phyloP scores from a whole-genome alignment of 1,140 invertebrate genomes.

The Zophobas atratus region DNA sequence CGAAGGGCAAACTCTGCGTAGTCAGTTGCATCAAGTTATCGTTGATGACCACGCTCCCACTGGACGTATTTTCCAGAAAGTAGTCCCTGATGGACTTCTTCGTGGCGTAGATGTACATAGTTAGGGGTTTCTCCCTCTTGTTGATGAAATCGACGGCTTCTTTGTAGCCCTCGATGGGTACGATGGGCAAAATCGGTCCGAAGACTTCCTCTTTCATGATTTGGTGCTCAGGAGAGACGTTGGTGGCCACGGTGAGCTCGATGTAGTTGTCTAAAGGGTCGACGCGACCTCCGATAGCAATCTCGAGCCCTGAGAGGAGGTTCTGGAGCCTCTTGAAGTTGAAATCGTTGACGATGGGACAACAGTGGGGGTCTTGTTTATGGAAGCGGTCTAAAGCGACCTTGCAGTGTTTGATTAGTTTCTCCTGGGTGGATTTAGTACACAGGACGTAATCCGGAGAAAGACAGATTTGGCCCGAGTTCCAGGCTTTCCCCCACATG shows the following conservation, averaged over 20 bases:
- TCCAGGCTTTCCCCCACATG: conserved; percentile 97
- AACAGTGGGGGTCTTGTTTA: conserved; percentile 82
- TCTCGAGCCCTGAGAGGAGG: conserved; percentile 68
- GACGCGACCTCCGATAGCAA: conserved; percentile 83
- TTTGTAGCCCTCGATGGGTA: conserved; percentile 84
- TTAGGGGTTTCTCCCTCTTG: conserved; percentile 76
- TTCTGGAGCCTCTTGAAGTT: conserved; percentile 73
- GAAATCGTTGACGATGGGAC: conserved; percentile 86
- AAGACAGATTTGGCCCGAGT: conserved; percentile 97
- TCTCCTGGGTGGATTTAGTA: conserved; percentile 79
- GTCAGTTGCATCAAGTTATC: conserved; percentile 91
- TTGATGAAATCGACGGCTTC: conserved; percentile 93
- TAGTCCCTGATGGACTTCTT: conserved; percentile 80
- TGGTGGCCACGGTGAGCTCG: conserved; percentile 84
- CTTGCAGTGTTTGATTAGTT: conserved; percentile 78
- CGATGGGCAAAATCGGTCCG: conserved; percentile 92
- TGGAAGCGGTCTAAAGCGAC: conserved; percentile 91
- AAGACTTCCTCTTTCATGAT: conserved; percentile 96
- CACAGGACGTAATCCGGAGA: conserved; percentile 99
- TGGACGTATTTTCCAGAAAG: conserved; percentile 82
- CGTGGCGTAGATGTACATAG: conserved; percentile 89
- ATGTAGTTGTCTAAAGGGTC: conserved; percentile 86
- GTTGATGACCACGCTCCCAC: conserved; percentile 90
- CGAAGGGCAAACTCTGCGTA: conserved; percentile 87
- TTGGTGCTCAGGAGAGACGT: conserved; percentile 78